Conservation (phyloP, 2,888 invertebrate genomes). For the Zeuzera pyrina region DNA sequence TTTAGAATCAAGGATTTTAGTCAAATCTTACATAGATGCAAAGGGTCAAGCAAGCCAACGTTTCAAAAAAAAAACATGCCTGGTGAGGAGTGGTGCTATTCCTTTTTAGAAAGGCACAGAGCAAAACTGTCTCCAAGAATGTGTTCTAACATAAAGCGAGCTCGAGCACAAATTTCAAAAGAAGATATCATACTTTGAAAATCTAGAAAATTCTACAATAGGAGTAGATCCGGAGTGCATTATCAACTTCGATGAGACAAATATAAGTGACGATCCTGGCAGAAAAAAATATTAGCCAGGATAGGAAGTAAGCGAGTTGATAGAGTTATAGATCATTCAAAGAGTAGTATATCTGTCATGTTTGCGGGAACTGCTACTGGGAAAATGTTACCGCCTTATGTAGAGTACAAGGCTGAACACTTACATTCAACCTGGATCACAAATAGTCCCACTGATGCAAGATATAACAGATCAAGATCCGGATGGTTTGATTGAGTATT, state of each 20-base stretch:
- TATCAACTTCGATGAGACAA: background rate
- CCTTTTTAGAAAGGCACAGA: background rate
- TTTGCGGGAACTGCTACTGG: conserved; percentile 32
- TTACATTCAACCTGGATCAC: conserved; percentile 33
- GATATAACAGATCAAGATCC: conserved; percentile 32
- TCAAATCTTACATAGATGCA: conserved; percentile 1
- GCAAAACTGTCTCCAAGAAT: background rate
- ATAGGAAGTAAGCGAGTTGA: background rate
- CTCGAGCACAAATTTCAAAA: background rate
- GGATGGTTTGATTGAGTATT: conserved; percentile 32
- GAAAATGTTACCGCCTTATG: conserved; percentile 29
- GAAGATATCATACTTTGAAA: background rate
- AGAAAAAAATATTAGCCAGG: background rate
- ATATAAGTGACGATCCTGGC: background rate
- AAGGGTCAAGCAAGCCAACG: too few relatives aligned
- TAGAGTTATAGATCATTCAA: conserved; percentile 1
- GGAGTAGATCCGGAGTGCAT: background rate
- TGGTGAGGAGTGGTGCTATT: background rate
- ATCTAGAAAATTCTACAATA: background rate
- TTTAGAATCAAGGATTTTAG: background rate
- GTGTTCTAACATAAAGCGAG: background rate
- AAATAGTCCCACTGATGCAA: conserved; percentile 28
- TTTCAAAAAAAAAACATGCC: too few relatives aligned
- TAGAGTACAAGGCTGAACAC: conserved; percentile 37
- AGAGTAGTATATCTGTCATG: conserved; percentile 25